Conservation (phyloP, 2,797 vertebrate species). For the Spea hammondii region DNA sequence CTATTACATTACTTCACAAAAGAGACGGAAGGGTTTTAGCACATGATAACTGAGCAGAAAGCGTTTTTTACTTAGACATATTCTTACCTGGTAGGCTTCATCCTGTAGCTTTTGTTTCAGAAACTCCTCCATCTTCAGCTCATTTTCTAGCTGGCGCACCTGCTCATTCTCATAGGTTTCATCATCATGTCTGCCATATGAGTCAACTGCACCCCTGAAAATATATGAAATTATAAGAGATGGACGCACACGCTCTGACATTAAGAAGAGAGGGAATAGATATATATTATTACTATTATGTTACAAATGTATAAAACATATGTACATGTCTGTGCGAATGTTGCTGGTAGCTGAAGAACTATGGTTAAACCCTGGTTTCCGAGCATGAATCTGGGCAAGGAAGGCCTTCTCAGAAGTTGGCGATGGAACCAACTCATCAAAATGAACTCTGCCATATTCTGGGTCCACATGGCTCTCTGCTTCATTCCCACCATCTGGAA, state of each 20-base stretch:
- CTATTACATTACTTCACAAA: too few relatives aligned
- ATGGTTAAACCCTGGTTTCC: constrained; percentile 78
- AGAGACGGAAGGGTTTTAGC: too few relatives aligned
- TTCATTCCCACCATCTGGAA: constrained; percentile 85
- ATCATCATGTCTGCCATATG: constrained; percentile 61
- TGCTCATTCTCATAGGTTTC: constrained; percentile 86
- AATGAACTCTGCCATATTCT: constrained; percentile 79
- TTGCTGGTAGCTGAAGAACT: constrained; percentile 64
- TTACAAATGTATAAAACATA: constrained; percentile 35
- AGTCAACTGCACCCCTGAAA: constrained; percentile 66
- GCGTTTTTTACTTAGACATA: too few relatives aligned
- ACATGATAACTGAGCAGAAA: too few relatives aligned
- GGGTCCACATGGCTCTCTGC: constrained; percentile 86
- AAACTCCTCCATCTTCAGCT: constrained; percentile 87
- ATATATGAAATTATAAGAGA: constrained; percentile 13
- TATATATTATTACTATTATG: too few relatives aligned
- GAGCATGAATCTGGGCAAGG: constrained; percentile 74
- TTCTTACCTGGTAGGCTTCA: constrained; percentile 83
- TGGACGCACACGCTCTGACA: not conserved
- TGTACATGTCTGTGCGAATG: constrained; percentile 69
- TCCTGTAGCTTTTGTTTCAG: constrained; percentile 87
- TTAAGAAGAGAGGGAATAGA: too few relatives aligned
- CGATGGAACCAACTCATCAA: constrained; percentile 80
- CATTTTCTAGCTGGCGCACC: constrained; percentile 85
- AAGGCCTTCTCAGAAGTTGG: constrained; percentile 84